Evolutionary conservation across 2,797 vertebrate species (phyloP).

Genomic region (Crocodylus rhombifer): DNA sequence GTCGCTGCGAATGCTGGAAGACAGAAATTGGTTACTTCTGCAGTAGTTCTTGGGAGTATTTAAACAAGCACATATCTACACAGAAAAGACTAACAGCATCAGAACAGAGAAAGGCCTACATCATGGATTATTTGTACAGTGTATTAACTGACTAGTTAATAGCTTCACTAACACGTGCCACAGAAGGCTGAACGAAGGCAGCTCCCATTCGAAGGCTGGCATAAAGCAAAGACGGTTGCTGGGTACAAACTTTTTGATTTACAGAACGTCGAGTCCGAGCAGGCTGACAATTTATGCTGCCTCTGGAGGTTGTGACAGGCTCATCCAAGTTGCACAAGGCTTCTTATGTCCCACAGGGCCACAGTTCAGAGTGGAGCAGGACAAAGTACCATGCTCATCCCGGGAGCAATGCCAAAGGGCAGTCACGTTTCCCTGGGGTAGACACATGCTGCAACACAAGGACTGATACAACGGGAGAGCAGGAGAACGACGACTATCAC

Average conservation of each 20-base stretch:
- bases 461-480: background rate
- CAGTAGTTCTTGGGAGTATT: background rate
- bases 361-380: background rate
- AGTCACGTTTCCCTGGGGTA: background rate
- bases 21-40: background rate
- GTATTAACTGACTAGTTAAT: too few species aligned
- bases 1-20: background rate
- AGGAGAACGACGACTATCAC: background rate
- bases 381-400: background rate
- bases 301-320: background rate
- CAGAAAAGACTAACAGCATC: background rate
- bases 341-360: background rate
- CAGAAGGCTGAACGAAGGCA: background rate
- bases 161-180: background rate
- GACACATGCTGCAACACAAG: background rate
- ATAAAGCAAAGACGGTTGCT: background rate
- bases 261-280: background rate
- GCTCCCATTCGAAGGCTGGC: background rate
- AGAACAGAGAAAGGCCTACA: background rate
- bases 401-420: background rate
- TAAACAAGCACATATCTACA: slow-evolving; percentile 2
- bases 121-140: background rate
- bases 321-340: background rate
- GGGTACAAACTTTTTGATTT: background rate
- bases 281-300: background rate